Conservation (phyloP, 2,113 vertebrate genomes). For the Orycteropus afer region DNA sequence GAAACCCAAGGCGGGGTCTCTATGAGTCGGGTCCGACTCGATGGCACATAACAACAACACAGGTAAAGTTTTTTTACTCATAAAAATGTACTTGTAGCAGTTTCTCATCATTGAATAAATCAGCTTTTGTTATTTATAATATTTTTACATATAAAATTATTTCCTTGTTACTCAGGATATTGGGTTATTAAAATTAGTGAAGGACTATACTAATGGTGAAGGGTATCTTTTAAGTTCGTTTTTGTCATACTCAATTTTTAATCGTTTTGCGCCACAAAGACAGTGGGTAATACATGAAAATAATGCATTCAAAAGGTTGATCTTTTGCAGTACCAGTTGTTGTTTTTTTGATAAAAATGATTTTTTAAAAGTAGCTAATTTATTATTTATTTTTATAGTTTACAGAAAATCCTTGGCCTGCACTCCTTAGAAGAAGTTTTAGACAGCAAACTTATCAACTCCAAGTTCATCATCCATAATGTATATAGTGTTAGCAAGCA, state of each 20-base stretch:
- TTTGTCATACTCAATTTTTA: neutral
- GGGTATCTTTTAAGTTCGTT: neutral
- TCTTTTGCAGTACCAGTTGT: neutral
- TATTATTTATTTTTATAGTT: conserved; percentile 82
- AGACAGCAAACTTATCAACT: conserved; percentile 86
- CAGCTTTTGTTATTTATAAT: conserved; percentile 35
- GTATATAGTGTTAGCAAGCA: conserved; percentile 90
- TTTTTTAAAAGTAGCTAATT: neutral
- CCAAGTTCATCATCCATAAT: conserved; percentile 91
- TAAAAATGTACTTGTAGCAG: neutral
- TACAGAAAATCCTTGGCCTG: conserved; percentile 90
- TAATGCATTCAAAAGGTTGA: neutral
- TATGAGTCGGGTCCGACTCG: too few relatives aligned
- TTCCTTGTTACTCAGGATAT: conserved; percentile 27
- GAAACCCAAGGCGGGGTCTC: too few relatives aligned
- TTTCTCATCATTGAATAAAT: conserved; percentile 26
- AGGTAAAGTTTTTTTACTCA: neutral
- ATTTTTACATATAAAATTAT: conserved; percentile 30
- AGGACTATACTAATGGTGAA: neutral
- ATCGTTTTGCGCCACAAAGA: neutral
- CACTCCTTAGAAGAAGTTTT: conserved; percentile 90
- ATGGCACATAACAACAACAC: too few relatives aligned
- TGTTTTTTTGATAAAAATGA: neutral
- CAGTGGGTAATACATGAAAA: neutral
- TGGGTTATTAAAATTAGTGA: conserved; percentile 27